Conservation (phyloP, 2,888 invertebrate species). For the Mechanitis messenoides region DNA sequence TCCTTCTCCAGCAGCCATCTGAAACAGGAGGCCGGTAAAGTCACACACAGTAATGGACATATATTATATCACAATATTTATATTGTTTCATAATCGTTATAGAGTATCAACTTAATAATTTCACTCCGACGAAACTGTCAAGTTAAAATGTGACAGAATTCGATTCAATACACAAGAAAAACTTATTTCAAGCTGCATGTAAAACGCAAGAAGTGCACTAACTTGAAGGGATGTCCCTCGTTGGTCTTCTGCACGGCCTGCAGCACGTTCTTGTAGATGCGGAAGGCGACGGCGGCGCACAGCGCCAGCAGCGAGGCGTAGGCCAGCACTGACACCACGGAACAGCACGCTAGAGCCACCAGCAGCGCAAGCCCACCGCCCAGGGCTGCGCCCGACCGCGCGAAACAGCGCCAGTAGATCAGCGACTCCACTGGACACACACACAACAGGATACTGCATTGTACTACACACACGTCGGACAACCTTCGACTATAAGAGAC, state of each 20-base stretch:
- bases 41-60: not conserved
- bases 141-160: too few species aligned
- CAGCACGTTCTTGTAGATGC: slow-evolving; percentile 96
- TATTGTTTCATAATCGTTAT: too few species aligned
- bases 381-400: slow-evolving; percentile 95
- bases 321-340: slow-evolving; percentile 95
- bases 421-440: slow-evolving; percentile 87
- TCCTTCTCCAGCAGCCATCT: slow-evolving; percentile 88
- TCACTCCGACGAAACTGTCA: too few species aligned
- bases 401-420: slow-evolving; percentile 98
- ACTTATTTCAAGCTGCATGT: not conserved
- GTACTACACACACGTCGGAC: too few species aligned
- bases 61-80: too few species aligned
- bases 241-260: slow-evolving; percentile 97
- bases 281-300: slow-evolving; percentile 92
- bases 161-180: too few species aligned
- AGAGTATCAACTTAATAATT: too few species aligned
- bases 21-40: slow-evolving; percentile 28
- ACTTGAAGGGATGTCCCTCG: slow-evolving; percentile 99
- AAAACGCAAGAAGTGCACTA: slow-evolving; percentile 52
- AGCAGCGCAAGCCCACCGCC: slow-evolving; percentile 92
- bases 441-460: not conserved
- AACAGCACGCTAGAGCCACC: slow-evolving; percentile 95
- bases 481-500: too few species aligned
- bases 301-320: slow-evolving; percentile 92